Conservation (phyloP, 2,797 vertebrate species). For the Diceros bicornis region DNA sequence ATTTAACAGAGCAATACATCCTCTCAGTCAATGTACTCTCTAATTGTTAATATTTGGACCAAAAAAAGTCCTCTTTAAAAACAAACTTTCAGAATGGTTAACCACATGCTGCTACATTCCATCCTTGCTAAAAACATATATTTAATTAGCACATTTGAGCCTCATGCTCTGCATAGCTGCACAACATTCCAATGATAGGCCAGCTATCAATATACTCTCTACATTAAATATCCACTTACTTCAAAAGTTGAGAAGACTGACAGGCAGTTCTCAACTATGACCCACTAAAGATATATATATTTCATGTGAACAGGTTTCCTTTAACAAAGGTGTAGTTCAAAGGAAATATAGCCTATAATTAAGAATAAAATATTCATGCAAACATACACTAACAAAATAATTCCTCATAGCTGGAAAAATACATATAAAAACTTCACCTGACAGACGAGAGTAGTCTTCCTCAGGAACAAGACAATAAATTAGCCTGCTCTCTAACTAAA, state of each 20-base stretch:
- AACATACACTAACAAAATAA: constrained; percentile 56
- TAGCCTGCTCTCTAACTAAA: neutral
- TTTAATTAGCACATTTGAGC: constrained; percentile 68
- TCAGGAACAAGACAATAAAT: constrained; percentile 34
- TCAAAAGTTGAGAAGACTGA: constrained; percentile 64
- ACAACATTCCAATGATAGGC: constrained; percentile 63
- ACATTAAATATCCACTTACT: constrained; percentile 66
- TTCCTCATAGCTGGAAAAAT: constrained; percentile 65
- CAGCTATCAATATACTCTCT: neutral
- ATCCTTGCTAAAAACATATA: constrained; percentile 68
- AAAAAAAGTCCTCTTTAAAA: constrained; percentile 66
- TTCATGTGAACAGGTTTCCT: constrained; percentile 38
- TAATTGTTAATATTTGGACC: constrained; percentile 67
- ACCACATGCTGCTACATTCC: constrained; percentile 79
- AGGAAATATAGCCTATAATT: constrained; percentile 62
- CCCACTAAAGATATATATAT: constrained; percentile 16
- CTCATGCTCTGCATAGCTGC: constrained; percentile 63
- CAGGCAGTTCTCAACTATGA: constrained; percentile 63
- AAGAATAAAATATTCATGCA: constrained; percentile 65
- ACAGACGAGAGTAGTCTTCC: neutral
- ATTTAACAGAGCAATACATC: constrained; percentile 15
- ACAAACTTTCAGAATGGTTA: constrained; percentile 49
- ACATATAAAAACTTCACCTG: constrained; percentile 35
- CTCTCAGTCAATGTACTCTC: constrained; percentile 61
- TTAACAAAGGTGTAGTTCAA: constrained; percentile 17